Conservation (phyloP, 2,797 vertebrate genomes). For the Serranus cabrilla region DNA sequence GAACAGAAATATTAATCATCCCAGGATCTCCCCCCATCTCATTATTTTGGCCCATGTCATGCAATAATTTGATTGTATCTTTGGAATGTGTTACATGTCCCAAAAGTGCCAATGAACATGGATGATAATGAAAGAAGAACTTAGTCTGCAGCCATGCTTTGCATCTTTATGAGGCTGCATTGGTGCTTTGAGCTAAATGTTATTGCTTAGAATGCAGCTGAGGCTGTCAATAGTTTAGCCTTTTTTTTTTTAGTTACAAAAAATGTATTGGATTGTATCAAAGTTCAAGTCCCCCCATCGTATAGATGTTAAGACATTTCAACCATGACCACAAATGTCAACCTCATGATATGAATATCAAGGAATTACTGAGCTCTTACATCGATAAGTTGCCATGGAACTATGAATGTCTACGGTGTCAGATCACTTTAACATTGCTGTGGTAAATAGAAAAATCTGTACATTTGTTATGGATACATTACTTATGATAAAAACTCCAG, state of each 20-base stretch:
- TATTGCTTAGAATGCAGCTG: too few species aligned
- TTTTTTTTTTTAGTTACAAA: too few species aligned
- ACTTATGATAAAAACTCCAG: too few species aligned
- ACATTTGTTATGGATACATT: too few species aligned
- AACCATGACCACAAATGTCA: background rate
- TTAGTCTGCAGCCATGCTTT: background rate
- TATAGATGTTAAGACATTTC: background rate
- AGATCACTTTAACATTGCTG: too few species aligned
- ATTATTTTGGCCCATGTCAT: conserved; percentile 10
- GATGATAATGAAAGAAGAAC: background rate
- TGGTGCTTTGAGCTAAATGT: background rate
- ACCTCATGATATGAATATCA: background rate
- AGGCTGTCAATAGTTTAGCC: too few species aligned
- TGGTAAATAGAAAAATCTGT: too few species aligned
- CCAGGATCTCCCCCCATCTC: background rate
- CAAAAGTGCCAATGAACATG: background rate
- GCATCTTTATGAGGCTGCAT: background rate
- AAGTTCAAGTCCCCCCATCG: background rate
- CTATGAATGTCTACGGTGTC: background rate
- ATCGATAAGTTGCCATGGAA: background rate
- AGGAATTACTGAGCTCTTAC: background rate
- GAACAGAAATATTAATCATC: conserved; percentile 23
- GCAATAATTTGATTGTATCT: conserved; percentile 10
- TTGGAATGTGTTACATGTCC: background rate
- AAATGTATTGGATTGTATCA: too few species aligned